Conservation (phyloP, 2,888 invertebrate species). For the Trachelus troglodyta region DNA sequence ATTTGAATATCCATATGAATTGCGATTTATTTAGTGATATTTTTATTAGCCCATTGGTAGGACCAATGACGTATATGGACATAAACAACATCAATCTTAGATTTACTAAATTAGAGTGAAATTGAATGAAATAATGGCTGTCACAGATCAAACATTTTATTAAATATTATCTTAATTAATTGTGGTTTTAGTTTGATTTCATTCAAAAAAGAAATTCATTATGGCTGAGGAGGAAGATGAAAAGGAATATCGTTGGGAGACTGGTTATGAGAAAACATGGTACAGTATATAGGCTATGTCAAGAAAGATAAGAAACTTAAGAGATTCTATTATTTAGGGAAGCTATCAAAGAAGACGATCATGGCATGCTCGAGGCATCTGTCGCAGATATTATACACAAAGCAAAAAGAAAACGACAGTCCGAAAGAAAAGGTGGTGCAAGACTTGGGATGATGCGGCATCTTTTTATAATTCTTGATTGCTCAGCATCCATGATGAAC, state of each 20-base stretch:
- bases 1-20: background rate
- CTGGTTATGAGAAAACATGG: conserved; percentile 96
- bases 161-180: background rate
- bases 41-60: background rate
- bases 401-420: conserved; percentile 83
- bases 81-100: background rate
- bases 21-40: background rate
- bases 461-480: conserved; percentile 89
- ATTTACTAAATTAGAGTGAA: background rate
- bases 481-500: conserved; percentile 93
- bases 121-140: background rate
- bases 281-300: conserved; percentile 59
- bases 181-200: background rate
- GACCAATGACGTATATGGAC: background rate
- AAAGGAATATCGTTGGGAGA: conserved; percentile 95
- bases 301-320: conserved; percentile 12
- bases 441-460: conserved; percentile 99
- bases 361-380: conserved; percentile 89
- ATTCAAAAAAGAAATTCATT: conserved; percentile 3
- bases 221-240: conserved; percentile 85
- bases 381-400: conserved; percentile 93
- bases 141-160: background rate
- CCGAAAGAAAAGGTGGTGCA: conserved; percentile 79
- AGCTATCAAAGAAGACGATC: conserved; percentile 95
- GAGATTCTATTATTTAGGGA: conserved; percentile 74